Conservation (phyloP, 1,140 invertebrate genomes). For the Rhynchophorus ferrugineus region DNA sequence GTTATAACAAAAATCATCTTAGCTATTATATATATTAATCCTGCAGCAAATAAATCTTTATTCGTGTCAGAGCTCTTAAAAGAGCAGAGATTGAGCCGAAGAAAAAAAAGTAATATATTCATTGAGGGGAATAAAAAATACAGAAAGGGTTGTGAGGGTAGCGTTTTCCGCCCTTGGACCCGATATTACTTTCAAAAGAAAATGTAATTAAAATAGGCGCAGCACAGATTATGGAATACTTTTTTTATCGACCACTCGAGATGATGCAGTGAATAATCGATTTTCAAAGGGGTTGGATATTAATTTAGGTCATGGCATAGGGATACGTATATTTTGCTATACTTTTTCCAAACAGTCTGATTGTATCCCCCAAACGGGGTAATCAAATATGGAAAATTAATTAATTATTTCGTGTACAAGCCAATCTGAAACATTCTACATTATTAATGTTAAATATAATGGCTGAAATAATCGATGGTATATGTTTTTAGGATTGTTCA, state of each 20-base stretch:
- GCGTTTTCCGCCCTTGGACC: conserved; percentile 14
- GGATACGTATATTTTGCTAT: background rate
- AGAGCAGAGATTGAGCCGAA: conserved; percentile 2
- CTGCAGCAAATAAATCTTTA: background rate
- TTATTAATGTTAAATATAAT: too few relatives aligned
- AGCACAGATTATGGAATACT: conserved; percentile 16
- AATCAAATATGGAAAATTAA: too few relatives aligned
- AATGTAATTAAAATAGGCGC: conserved; percentile 23
- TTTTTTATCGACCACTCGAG: conserved; percentile 6
- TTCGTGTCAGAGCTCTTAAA: conserved; percentile 10
- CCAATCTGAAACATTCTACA: too few relatives aligned
- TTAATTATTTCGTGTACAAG: too few relatives aligned
- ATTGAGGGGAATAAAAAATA: conserved; percentile 20
- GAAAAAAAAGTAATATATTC: conserved; percentile 19
- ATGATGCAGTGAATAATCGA: conserved; percentile 12
- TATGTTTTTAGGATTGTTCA: too few relatives aligned
- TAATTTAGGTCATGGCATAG: conserved; percentile 4
- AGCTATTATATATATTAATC: too few relatives aligned
- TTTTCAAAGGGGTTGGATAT: background rate
- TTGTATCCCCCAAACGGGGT: too few relatives aligned
- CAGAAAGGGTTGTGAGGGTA: conserved; percentile 20
- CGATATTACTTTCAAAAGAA: conserved; percentile 20
- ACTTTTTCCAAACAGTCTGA: too few relatives aligned
- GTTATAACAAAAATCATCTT: background rate
- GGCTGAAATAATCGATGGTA: too few relatives aligned